Base-by-base conservation (phyloP, 53 echinoderm and acorn worm species). In the Hippasteria phrygiana region DNA sequence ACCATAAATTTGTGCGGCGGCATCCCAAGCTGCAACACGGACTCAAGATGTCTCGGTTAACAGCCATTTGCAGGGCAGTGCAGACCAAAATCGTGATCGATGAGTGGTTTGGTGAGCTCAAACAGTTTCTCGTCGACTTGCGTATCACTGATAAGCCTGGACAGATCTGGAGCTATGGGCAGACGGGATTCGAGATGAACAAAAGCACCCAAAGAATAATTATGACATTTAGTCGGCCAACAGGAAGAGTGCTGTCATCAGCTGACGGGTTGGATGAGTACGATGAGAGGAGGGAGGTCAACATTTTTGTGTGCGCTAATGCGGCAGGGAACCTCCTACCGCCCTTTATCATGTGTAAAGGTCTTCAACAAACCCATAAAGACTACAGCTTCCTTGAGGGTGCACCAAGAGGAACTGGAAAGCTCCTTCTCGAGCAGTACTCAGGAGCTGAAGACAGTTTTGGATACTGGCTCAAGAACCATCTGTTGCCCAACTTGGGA, bases 381-480 rank as follows among this genome's bases (percentile, higher is more conserved):
- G 64, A 81, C 3, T 88, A 63, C 51, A 73, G 79, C 88, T 82
- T 88, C n/a, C 74, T 92, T 12, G 81, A 75, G 16, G 88, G 88
- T 32, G 80, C 88, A 13, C 92, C 92, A 24, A 64, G 75, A n/a
- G 74, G 81, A 34, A 64, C 88, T 0, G 88, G 88, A n/a, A 70
- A 43, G 9, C 67, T 92, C 0, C 74, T 92, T 1, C 73, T 81
- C 0, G 80, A 88, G 18, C 59, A 64, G 39, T 74, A 74, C 27
- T 55, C 41, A 3, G 39, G 22, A 1, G 75, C 34, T 1, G 69
- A 80, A 31, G 82, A 80, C 29, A 88, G 39, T 42, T 92, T 88
- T 59, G 88, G 88, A 10, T 80, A 92, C 29, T 92, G 92, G 92
- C 48, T 92, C 65, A 74, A 92, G 66, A 92, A 92, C 41, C 88